A percentile compares a stretch with the other conserved stretches of the same genome.
Conservation (phyloP, 1,140 invertebrate species). For the Sycophaga agraensis region DNA sequence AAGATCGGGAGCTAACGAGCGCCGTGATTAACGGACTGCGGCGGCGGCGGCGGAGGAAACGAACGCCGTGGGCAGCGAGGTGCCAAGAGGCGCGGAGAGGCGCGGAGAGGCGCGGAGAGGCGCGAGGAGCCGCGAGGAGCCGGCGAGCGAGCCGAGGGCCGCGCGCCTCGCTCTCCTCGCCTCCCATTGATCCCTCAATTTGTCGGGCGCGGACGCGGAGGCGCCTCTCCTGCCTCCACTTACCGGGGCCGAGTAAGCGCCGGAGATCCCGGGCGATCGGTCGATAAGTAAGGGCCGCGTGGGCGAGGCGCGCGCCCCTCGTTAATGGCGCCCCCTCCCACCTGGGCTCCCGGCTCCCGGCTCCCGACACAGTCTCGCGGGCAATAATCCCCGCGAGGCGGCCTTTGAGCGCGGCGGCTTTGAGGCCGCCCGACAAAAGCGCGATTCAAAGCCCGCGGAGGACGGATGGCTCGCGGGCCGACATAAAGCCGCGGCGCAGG, state of each 20-base stretch:
- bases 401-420: no score
- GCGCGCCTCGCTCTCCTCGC: slow-evolving; percentile 4
- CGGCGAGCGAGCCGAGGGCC: no score
- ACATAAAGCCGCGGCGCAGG: slow-evolving; percentile 10
- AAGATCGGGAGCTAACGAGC: slow-evolving; percentile 45
- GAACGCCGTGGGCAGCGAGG: neutral
- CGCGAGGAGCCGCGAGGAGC: slow-evolving; percentile 33
- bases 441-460: no score
- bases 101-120: slow-evolving; percentile 30
- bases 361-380: no score
- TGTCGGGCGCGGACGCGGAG: neutral
- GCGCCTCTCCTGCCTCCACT: no score
- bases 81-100: neutral
- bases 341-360: no score
- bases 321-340: no score
- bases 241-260: neutral
- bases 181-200: slow-evolving; percentile 22
- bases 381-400: no score
- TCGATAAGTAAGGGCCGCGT: neutral
- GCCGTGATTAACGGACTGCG: slow-evolving; percentile 41
- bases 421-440: neutral
- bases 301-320: no score
- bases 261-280: neutral
- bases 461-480: no score
- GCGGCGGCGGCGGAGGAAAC: no score